Evolutionary conservation across 2,888 invertebrate species (phyloP).

Genomic region (Polydrusus tereticollis): DNA sequence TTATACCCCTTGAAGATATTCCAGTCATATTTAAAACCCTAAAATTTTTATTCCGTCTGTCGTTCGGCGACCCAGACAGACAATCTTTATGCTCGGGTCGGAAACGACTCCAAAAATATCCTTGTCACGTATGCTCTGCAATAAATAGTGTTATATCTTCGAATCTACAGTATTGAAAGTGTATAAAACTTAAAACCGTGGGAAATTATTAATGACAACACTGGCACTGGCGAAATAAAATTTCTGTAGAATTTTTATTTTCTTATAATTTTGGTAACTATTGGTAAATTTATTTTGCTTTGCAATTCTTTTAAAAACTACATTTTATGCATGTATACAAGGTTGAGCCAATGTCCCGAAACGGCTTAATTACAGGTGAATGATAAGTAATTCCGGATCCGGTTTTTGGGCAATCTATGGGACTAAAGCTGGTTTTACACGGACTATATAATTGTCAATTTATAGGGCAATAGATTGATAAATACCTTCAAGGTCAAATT

Average conservation of each 20-base stretch:
- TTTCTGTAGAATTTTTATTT: neutral
- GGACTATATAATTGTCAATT: too few species aligned
- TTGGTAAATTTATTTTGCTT: too few species aligned
- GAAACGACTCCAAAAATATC: conserved; percentile 13
- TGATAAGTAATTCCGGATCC: too few species aligned
- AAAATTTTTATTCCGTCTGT: conserved; percentile 16
- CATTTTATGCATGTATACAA: too few species aligned
- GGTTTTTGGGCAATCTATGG: too few species aligned
- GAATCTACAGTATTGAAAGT: conserved; percentile 10
- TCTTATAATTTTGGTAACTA: neutral
- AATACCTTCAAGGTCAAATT: too few species aligned
- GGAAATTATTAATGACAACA: neutral
- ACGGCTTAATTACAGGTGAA: too few species aligned
- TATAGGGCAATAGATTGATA: too few species aligned
- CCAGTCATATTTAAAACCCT: conserved; percentile 17
- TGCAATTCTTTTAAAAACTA: too few species aligned
- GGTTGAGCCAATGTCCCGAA: too few species aligned
- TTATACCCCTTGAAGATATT: conserved; percentile 6
- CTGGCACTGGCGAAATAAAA: neutral
- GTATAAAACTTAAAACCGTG: conserved; percentile 8
- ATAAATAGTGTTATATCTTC: conserved; percentile 16
- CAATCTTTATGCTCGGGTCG: neutral
- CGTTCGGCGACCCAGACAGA: conserved; percentile 9
- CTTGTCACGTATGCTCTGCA: conserved; percentile 15
- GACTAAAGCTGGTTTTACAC: too few species aligned